Conservation (phyloP, 2,888 invertebrate species). For the Caenorhabditis uteleia region DNA sequence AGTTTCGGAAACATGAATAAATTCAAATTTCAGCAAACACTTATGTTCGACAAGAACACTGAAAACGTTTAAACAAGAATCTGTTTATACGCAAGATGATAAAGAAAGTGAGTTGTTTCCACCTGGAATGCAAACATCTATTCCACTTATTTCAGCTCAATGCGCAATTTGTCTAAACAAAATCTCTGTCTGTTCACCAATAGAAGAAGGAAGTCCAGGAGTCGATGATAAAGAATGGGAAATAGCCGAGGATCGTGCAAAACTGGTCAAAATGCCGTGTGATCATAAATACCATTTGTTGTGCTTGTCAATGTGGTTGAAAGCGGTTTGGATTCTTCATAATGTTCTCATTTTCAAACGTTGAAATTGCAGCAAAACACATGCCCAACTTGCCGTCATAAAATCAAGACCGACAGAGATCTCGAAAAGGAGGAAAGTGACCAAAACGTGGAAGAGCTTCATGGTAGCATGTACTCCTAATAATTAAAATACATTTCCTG, state of each 20-base stretch:
- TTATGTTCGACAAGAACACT: no score
- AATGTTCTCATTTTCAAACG: background rate
- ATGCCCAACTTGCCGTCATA: constrained; percentile 29
- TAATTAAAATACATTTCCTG: no score
- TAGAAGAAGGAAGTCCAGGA: background rate
- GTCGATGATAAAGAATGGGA: background rate
- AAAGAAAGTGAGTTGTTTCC: no score
- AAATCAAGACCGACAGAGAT: constrained; percentile 19
- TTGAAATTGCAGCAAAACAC: constrained; percentile 3
- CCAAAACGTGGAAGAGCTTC: constrained; percentile 22
- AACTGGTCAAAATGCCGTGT: constrained; percentile 21
- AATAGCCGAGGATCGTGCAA: background rate
- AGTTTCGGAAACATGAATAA: no score
- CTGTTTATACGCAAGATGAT: no score
- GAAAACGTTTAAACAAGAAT: no score
- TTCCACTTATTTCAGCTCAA: constrained; percentile 9
- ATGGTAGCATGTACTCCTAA: constrained; percentile 30
- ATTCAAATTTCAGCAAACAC: no score
- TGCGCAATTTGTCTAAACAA: constrained; percentile 27
- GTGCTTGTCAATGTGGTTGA: constrained; percentile 28
- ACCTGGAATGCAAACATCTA: no score
- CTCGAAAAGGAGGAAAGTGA: constrained; percentile 14
- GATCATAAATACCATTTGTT: constrained; percentile 23
- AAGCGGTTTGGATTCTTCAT: constrained; percentile 6
- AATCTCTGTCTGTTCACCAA: background rate